Evolutionary conservation across 2,797 vertebrate species (phyloP).

Genomic region (Lycodopsis pacificus): DNA sequence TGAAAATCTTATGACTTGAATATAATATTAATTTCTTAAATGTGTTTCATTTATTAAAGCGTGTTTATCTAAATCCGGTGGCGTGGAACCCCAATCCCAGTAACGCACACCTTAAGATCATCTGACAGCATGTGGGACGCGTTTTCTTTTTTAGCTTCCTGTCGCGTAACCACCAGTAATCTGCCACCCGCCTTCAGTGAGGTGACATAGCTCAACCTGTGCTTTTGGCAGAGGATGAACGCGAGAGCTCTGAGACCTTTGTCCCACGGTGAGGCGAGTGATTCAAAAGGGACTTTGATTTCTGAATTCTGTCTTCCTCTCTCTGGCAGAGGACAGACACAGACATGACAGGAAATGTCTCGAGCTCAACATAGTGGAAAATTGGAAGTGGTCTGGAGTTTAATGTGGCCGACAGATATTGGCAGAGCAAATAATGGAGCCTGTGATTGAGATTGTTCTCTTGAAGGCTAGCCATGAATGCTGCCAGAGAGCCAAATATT

Average conservation of each 20-base stretch:
- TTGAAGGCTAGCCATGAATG: conserved; percentile 40
- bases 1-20: background rate
- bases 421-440: conserved; percentile 54
- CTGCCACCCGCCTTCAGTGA: conserved; percentile 16
- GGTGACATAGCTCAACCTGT: conserved; percentile 26
- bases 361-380: conserved; percentile 49
- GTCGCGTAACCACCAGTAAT: conserved; percentile 19
- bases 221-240: conserved; percentile 45
- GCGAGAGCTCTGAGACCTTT: conserved; percentile 25
- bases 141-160: conserved; percentile 6
- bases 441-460: conserved; percentile 65
- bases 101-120: background rate
- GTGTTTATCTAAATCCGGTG: no score
- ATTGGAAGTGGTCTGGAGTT: conserved; percentile 60
- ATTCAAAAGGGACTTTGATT: conserved; percentile 42
- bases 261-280: conserved; percentile 20
- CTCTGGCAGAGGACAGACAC: conserved; percentile 38
- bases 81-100: background rate
- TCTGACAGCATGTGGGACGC: background rate
- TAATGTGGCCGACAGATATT: conserved; percentile 54
- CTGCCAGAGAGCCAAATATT: conserved; percentile 41
- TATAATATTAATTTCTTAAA: background rate
- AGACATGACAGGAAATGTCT: conserved; percentile 48
- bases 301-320: conserved; percentile 34
- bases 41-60: background rate